These are phyloP conservation scores for Myanophis thanlyinensis DNA, from an alignment of 2,113 vertebrate species.

Conservation along the genomic window DNA sequence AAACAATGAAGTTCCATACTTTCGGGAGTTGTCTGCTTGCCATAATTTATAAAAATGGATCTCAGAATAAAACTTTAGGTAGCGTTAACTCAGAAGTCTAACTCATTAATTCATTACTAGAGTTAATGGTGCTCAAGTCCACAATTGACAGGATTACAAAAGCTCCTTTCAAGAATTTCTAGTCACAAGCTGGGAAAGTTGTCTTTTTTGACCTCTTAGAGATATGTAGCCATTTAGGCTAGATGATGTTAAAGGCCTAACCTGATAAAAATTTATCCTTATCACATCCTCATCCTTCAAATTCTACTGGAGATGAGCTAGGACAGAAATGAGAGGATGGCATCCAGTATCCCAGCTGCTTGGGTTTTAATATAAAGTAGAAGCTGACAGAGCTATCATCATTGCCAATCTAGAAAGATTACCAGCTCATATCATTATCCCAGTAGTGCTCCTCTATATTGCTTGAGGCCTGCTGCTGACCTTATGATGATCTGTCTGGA, in stretches of 20 bases:
- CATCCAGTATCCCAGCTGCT: neutral
- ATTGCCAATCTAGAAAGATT: neutral
- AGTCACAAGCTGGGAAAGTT: neutral
- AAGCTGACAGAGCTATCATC: neutral
- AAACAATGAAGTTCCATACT: neutral
- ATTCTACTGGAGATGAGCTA: neutral
- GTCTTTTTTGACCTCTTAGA: neutral
- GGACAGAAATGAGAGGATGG: neutral
- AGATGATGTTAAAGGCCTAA: neutral
- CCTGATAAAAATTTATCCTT: neutral
- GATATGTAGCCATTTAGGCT: neutral
- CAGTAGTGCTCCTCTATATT: neutral
- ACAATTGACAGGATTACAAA: too few species aligned
- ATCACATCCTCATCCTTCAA: neutral
- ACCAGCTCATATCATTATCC: neutral
- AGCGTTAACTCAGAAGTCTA: too few species aligned
- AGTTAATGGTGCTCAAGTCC: neutral
- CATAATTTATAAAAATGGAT: neutral
- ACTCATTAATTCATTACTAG: too few species aligned
- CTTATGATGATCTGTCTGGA: neutral
- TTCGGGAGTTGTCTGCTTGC: neutral
- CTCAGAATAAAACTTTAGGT: neutral
- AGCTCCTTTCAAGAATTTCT: neutral
- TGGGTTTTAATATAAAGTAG: neutral
- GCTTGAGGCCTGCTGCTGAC: too few species aligned